Base-by-base conservation (phyloP, 2,797 vertebrate species). In the Lithobates pipiens region DNA sequence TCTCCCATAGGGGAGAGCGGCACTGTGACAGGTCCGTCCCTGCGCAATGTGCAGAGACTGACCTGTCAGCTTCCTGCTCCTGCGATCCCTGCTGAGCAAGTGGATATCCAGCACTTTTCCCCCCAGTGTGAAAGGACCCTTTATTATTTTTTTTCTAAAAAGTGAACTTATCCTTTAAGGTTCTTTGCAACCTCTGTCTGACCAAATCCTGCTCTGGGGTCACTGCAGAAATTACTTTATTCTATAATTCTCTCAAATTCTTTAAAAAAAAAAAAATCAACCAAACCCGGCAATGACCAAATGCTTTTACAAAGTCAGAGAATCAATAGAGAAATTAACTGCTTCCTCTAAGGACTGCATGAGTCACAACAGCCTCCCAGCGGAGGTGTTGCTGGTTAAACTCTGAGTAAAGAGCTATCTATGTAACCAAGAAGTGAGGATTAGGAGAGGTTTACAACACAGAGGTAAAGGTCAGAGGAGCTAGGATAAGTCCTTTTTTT, bases 161-260 rank as follows among this genome's bases (percentile, higher is more conserved):
- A 36, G 34, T 36, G 34, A 36, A 36, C 34, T 36, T 7, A 6
- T 36, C 34, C 34, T 36, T 36, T 36, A 36, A 7, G 34, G 5
- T 90, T 94, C 90, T 89, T 92, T 94, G 93, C 89, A 88, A 91
- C 92, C 92, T 77, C 89, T 91, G 89, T 92, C 92, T 92, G 88
- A 92, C 88, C 84, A 88, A 91, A 90, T 89, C 88, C 89, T 93
- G 88, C 92, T 93, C 90, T 89, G 88, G 90, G 92, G 91, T 93
- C 88, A 89, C 86, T 91, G 91, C 71, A 89, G 88, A 90, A 89
- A 85, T 88, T 61, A 85, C 89, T 92, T 91, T 90, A 90, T 91
- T 94, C 90, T 90, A 89, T 91, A 92, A 93, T 93, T 90, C 90
- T 84, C 89, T 42, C 27, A 70, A 29, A 67, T 67, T 29, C 13